Conservation (phyloP, 2,797 vertebrate species). For the Molothrus ater region DNA sequence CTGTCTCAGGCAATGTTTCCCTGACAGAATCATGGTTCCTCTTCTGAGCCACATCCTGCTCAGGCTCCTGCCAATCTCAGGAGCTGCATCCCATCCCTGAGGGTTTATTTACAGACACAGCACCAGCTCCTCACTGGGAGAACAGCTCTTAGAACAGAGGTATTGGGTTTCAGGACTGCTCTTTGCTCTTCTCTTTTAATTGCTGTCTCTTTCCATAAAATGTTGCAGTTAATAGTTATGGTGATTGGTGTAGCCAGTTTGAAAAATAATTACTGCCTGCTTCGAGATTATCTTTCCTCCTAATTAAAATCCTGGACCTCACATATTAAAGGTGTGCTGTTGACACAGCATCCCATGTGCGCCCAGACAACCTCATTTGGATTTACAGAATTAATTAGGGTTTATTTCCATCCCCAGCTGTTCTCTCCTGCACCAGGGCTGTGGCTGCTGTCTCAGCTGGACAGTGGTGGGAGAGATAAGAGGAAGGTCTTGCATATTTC, state of each 20-base stretch:
- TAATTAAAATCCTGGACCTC: slow-evolving; percentile 79
- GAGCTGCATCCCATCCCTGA: neutral
- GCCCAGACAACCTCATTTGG: slow-evolving; percentile 69
- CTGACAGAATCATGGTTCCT: neutral
- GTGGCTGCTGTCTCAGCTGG: slow-evolving; percentile 47
- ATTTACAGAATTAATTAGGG: slow-evolving; percentile 78
- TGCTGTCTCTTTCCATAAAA: slow-evolving; percentile 55
- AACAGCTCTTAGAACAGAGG: neutral
- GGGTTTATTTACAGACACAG: slow-evolving; percentile 9
- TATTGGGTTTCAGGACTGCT: neutral
- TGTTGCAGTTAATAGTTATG: slow-evolving; percentile 50
- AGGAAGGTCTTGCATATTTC: neutral
- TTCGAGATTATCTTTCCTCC: slow-evolving; percentile 70
- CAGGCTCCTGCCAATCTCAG: neutral
- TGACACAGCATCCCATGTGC: slow-evolving; percentile 59
- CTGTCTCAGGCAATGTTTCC: slow-evolving; percentile 7
- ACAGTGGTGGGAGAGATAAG: neutral
- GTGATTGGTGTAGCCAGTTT: slow-evolving; percentile 68
- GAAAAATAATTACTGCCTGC: slow-evolving; percentile 76
- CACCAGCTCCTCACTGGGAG: neutral
- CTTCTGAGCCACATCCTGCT: neutral
- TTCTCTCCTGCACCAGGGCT: slow-evolving; percentile 35
- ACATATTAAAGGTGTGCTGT: slow-evolving; percentile 70
- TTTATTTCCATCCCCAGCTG: slow-evolving; percentile 76
- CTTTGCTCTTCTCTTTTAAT: slow-evolving; percentile 48